These are phyloP conservation scores for Drosophila grimshawi DNA, from an alignment of 1,140 invertebrate species.

Conservation along the genomic window DNA sequence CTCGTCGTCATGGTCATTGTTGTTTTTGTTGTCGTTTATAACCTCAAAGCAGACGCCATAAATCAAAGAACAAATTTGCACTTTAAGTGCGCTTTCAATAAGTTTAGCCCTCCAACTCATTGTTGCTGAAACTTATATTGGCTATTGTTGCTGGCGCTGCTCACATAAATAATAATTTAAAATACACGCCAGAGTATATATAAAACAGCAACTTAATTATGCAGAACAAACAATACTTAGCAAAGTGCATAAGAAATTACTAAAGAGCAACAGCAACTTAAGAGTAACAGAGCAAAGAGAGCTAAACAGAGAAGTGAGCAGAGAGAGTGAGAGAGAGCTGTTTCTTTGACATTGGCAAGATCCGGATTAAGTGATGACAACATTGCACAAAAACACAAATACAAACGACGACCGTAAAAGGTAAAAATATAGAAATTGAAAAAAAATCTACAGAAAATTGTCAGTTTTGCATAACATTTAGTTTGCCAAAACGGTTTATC, in stretches of 20 bases:
- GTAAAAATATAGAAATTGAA: conserved; percentile 9
- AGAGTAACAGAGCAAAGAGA: neutral
- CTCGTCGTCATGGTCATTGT: conserved; percentile 25
- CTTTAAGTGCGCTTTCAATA: conserved; percentile 75
- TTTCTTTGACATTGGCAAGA: conserved; percentile 15
- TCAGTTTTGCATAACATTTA: neutral
- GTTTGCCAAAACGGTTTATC: conserved; percentile 5
- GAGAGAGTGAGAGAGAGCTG: neutral
- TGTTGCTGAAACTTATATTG: conserved; percentile 39
- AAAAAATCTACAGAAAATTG: conserved; percentile 39
- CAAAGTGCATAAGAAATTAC: conserved; percentile 30
- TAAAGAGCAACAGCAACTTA: conserved; percentile 3
- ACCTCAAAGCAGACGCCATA: conserved; percentile 76
- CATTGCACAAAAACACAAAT: conserved; percentile 1
- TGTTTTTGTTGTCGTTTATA: conserved; percentile 42
- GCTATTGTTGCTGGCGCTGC: conserved; percentile 27
- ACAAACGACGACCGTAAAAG: neutral
- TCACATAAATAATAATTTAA: conserved; percentile 69
- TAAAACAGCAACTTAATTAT: conserved; percentile 50
- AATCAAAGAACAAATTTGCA: conserved; percentile 76
- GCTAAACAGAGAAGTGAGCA: conserved; percentile 5
- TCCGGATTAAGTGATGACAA: conserved; percentile 18
- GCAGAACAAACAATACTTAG: conserved; percentile 41
- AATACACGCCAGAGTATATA: conserved; percentile 25
- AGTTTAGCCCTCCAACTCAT: conserved; percentile 44